phyloP scores from a whole-genome alignment of 2,113 vertebrate species.

The Arenaria interpres region DNA sequence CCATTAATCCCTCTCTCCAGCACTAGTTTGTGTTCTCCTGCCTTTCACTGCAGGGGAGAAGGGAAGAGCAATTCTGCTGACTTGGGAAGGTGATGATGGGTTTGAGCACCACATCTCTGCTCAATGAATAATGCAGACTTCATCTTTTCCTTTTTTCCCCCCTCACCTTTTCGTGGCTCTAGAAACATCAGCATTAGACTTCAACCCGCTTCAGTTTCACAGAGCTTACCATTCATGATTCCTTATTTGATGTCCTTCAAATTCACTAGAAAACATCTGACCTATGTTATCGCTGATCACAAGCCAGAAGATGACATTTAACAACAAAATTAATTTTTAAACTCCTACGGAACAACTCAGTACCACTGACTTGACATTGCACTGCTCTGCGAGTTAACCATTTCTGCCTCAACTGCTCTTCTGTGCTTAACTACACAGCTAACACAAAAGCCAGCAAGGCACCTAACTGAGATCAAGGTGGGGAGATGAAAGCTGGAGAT shows the following conservation, averaged over 20 bases:
- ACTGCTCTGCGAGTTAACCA: background rate
- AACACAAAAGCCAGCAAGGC: background rate
- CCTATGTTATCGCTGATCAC: background rate
- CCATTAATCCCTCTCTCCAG: background rate
- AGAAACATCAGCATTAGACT: background rate
- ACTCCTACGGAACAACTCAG: background rate
- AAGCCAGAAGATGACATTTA: background rate
- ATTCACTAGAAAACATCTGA: background rate
- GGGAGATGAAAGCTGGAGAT: background rate
- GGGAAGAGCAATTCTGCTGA: background rate
- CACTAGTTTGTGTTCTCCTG: background rate
- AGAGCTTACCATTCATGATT: background rate
- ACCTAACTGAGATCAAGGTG: background rate
- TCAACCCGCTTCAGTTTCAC: background rate
- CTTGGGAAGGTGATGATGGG: background rate
- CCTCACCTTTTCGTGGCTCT: background rate
- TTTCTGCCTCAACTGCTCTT: background rate
- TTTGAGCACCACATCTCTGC: background rate
- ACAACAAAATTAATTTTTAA: background rate
- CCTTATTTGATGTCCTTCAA: background rate
- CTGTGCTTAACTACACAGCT: background rate
- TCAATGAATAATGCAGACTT: background rate
- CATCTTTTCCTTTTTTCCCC: background rate
- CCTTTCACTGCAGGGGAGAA: background rate
- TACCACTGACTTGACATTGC: background rate